phyloP scores from a whole-genome alignment of 2,888 invertebrate species.

The Neoaliturus tenellus region DNA sequence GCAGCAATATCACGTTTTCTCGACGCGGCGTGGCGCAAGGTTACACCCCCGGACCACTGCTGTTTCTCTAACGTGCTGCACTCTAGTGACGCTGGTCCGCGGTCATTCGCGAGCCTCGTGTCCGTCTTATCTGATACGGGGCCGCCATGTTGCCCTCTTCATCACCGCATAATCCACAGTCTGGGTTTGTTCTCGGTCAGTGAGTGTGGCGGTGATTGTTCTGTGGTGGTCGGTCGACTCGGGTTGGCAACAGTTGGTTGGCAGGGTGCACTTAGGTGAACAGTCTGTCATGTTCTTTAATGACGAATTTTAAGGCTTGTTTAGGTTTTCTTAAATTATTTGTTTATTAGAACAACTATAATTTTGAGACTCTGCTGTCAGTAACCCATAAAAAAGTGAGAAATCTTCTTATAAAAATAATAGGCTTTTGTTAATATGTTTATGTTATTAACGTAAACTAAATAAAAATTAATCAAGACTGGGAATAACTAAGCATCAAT shows the following conservation, averaged over 20 bases:
- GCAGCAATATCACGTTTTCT: no score
- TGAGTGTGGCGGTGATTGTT: background rate
- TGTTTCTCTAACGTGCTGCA: background rate
- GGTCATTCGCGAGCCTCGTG: constrained; percentile 25
- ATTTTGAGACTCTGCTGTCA: no score
- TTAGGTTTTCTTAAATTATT: no score
- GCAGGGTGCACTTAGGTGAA: background rate
- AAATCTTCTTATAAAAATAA: no score
- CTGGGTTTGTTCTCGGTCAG: background rate
- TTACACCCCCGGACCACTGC: background rate
- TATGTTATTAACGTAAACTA: no score
- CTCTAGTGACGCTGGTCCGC: background rate
- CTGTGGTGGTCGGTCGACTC: background rate
- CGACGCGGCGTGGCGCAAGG: background rate
- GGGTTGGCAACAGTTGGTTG: background rate
- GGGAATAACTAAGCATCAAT: no score
- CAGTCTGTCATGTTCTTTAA: no score
- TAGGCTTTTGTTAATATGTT: no score
- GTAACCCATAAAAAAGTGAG: no score
- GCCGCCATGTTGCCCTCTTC: constrained; percentile 22
- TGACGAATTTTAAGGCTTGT: no score
- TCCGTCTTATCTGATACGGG: constrained; percentile 13
- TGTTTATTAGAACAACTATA: no score
- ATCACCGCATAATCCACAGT: background rate
- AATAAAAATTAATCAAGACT: no score